Percentiles rank a stretch among this genome's conserved stretches.
Evolutionary conservation across 2,888 invertebrate species (phyloP).

Genomic region (Hypena proboscidalis): DNA sequence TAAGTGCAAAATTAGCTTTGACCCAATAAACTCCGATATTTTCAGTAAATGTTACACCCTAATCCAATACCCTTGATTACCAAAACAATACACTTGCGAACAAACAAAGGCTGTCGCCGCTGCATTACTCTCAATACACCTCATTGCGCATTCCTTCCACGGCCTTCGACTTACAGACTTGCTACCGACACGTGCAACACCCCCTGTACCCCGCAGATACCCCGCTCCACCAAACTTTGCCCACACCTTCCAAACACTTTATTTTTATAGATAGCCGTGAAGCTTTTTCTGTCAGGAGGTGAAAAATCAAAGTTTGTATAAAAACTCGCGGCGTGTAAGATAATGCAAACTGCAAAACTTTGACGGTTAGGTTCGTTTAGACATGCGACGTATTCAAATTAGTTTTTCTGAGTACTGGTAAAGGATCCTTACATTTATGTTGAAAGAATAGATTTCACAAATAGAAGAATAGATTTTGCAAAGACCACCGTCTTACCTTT

Average conservation of each 20-base stretch:
- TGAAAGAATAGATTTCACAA: constrained; percentile 11
- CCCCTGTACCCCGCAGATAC: constrained; percentile 14
- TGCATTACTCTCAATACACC: constrained; percentile 18
- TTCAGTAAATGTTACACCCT: no score
- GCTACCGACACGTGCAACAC: constrained; percentile 14
- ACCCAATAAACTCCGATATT: no score
- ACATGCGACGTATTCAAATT: constrained; percentile 47
- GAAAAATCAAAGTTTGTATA: constrained; percentile 51
- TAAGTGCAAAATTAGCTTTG: no score
- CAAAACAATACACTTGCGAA: constrained; percentile 18
- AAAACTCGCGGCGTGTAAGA: constrained; percentile 37
- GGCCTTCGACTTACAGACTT: constrained; percentile 21
- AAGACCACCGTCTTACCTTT: no score
- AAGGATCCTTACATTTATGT: constrained; percentile 17
- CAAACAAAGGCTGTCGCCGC: constrained; percentile 36
- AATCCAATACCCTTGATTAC: no score
- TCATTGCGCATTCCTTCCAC: constrained; percentile 17
- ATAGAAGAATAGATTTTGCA: background rate
- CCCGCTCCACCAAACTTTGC: constrained; percentile 19
- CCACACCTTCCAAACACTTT: constrained; percentile 36
- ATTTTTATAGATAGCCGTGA: constrained; percentile 48
- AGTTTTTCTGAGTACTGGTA: constrained; percentile 32
- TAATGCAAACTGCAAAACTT: constrained; percentile 51
- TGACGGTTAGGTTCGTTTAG: constrained; percentile 43
- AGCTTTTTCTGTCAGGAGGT: constrained; percentile 47